Percentiles rank a stretch among this genome's conserved stretches.
Conservation (phyloP, 2,797 vertebrate species). For the Gymnothorax reevesii region DNA sequence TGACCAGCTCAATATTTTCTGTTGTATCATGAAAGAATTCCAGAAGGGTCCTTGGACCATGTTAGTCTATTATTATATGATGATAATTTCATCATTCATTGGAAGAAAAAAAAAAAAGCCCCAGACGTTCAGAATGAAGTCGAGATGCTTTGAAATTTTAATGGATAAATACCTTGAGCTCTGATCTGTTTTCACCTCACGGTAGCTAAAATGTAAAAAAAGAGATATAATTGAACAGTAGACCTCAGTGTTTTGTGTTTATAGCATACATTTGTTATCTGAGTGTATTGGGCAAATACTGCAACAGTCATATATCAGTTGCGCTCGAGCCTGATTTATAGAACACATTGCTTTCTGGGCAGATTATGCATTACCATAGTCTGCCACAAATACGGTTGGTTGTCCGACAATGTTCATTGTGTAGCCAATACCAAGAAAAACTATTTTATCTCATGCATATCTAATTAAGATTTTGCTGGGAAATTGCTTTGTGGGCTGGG, state of each 20-base stretch:
- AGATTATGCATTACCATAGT: constrained; percentile 51
- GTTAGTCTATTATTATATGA: neutral
- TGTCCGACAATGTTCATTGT: constrained; percentile 34
- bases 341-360: constrained; percentile 41
- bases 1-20: constrained; percentile 9
- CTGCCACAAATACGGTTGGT: constrained; percentile 56
- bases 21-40: neutral
- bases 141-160: neutral
- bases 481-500: neutral
- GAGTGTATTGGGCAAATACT: constrained; percentile 50
- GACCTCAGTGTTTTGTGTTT: constrained; percentile 12
- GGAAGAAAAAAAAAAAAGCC: neutral
- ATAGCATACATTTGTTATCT: constrained; percentile 29
- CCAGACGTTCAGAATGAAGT: neutral
- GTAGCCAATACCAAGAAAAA: neutral
- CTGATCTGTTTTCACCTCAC: neutral
- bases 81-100: neutral
- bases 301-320: constrained; percentile 52
- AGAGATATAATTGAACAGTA: constrained; percentile 5
- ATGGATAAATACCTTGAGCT: neutral
- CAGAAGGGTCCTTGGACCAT: neutral
- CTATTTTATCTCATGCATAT: neutral
- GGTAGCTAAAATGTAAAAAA: neutral
- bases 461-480: neutral
- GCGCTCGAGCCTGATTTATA: neutral